Conservation (phyloP, 2,113 vertebrate species). For the Haemorhous mexicanus region DNA sequence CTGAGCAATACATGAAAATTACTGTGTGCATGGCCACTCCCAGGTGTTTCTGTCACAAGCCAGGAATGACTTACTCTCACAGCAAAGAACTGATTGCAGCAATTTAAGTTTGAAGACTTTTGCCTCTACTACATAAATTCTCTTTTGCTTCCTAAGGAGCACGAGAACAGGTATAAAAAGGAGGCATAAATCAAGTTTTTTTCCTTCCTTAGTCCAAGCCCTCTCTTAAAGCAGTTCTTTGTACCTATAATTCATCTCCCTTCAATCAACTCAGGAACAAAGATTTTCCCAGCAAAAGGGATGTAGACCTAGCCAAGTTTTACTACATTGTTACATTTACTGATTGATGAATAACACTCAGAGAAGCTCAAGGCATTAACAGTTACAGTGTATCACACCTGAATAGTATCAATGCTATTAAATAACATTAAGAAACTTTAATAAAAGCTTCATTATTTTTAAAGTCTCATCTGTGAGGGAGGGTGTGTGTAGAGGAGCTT, state of each 20-base stretch:
- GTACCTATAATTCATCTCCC: background rate
- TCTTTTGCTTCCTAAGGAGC: background rate
- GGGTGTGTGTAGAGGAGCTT: background rate
- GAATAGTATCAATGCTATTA: background rate
- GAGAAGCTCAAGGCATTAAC: background rate
- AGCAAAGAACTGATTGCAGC: background rate
- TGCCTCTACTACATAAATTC: background rate
- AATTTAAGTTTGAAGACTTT: background rate
- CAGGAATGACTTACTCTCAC: background rate
- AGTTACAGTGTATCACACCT: background rate
- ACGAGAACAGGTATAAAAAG: background rate
- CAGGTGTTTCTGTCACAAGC: background rate
- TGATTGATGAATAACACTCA: background rate
- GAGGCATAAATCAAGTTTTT: background rate
- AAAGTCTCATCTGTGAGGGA: background rate
- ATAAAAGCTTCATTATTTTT: background rate
- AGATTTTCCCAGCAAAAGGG: background rate
- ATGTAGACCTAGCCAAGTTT: background rate
- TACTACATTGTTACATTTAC: background rate
- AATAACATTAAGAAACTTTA: background rate
- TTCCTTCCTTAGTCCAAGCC: background rate
- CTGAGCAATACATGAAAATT: background rate
- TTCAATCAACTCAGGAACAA: background rate
- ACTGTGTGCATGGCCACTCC: background rate
- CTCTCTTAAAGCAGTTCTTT: background rate